phyloP scores from a whole-genome alignment of 64 coral and sea anemone species.

The Acropora tenuis region DNA sequence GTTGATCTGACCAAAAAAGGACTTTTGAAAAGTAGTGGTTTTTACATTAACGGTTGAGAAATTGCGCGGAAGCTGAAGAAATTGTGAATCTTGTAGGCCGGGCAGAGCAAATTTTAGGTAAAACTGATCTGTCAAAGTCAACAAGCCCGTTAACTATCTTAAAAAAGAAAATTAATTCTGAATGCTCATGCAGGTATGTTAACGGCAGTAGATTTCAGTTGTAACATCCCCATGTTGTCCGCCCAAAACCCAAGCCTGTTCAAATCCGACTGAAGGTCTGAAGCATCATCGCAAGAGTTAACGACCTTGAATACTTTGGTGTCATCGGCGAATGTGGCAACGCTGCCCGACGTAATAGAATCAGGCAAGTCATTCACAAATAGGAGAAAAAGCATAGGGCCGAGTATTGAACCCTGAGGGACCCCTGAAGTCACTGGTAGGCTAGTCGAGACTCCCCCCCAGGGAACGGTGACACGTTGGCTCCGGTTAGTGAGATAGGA shows the following conservation, averaged over 20 bases:
- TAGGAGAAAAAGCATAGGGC: conserved; percentile 19
- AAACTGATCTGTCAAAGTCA: too few relatives aligned
- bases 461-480: background rate
- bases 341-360: background rate
- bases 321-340: conserved; percentile 25
- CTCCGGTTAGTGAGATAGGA: conserved; percentile 11
- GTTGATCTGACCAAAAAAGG: too few relatives aligned
- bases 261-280: conserved; percentile 7
- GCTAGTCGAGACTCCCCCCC: background rate
- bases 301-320: conserved; percentile 41
- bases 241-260: conserved; percentile 12
- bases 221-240: background rate
- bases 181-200: too few relatives aligned
- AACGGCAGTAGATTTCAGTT: too few relatives aligned
- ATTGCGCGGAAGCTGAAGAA: too few relatives aligned
- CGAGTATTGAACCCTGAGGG: conserved; percentile 18
- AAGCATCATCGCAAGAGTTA: background rate
- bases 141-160: too few relatives aligned
- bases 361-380: conserved; percentile 19
- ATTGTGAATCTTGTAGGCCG: too few relatives aligned
- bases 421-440: conserved; percentile 14
- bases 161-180: too few relatives aligned
- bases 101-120: too few relatives aligned
- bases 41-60: too few relatives aligned
- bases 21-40: too few relatives aligned